Evolutionary conservation across 2,797 vertebrate species (phyloP), one percentile per base, ranked within the genome.

Genomic region (Cyclura pinguis): DNA sequence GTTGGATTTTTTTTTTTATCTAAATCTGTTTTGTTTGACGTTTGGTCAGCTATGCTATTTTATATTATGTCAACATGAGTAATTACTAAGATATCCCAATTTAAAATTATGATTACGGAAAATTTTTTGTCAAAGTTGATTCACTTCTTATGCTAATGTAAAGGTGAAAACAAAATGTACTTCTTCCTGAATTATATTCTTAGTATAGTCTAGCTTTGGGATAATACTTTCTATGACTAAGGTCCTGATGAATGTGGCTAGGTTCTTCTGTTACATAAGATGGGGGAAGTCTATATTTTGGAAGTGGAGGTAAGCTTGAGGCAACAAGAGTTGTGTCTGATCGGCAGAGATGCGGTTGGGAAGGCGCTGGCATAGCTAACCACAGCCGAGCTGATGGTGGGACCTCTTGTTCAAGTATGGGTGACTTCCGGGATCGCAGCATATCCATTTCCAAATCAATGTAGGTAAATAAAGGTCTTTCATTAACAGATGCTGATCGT

Each of bases 221-320:
- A 8, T 57, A 42, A 76, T 81, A 69, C 6, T 10, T 83, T 57
- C 72, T 80, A 27, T 86, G 27, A 52, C 0, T 90, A 2, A 73
- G 59, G 32, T 32, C 10, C 0, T 64, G 24, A 57, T 22, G 0
- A 0, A 67, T 93, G 32, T 35, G 32, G 1, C 59, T 82, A 52
- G 64, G 47, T n/a, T 6, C 32, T 76, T 20, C 29, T 1, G 16
- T 24, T 78, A 74, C 67, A 0, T 94, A 96, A 12, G 0, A 0
- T 77, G 94, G 95, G 38, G 94, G 92, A 73, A 95, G 72, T 83
- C 93, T 92, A 69, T 96, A 92, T 87, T 92, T 92, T 80, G 93
- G 95, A 9, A 89, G 92, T 55, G 67, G 77, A 32, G 57, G 78
- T 38, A 62, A 86, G 20, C 27, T 47, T 82, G 10, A 72, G 83